These are phyloP conservation scores for Potorous gilbertii DNA, from an alignment of 2,797 vertebrate species.

Conservation along the genomic window DNA sequence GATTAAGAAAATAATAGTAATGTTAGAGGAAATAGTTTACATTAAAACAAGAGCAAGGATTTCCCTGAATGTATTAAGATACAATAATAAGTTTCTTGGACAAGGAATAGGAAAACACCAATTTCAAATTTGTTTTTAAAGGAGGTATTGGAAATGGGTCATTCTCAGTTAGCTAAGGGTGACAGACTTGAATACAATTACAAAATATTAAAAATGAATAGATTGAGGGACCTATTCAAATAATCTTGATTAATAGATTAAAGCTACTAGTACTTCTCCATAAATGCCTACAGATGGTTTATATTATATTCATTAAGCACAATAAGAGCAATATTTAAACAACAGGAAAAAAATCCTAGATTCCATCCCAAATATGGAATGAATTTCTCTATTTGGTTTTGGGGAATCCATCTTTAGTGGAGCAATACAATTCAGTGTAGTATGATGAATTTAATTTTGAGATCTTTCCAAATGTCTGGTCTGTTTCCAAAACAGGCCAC, in stretches of 20 bases:
- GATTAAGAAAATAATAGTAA: neutral
- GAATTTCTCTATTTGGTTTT: conserved; percentile 40
- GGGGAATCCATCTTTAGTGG: conserved; percentile 14
- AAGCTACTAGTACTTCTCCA: neutral
- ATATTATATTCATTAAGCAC: conserved; percentile 2
- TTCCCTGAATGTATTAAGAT: neutral
- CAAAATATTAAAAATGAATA: neutral
- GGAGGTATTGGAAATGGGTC: neutral
- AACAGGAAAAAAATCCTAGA: neutral
- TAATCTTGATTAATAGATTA: conserved; percentile 17
- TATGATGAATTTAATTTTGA: conserved; percentile 29
- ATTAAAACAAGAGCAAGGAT: conserved; percentile 6
- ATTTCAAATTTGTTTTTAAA: neutral
- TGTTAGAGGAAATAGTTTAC: conserved; percentile 9
- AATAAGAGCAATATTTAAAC: conserved; percentile 32
- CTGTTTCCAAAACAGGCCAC: neutral
- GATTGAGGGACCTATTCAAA: neutral
- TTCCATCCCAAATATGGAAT: neutral
- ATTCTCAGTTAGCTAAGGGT: conserved; percentile 18
- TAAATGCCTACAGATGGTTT: neutral
- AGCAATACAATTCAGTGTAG: neutral
- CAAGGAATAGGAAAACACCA: neutral
- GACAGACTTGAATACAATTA: neutral
- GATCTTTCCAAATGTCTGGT: conserved; percentile 7
- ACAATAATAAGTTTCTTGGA: neutral